Percentiles rank a stretch among this genome's conserved stretches.
Evolutionary conservation across 2,797 vertebrate genomes (phyloP).

Genomic region (Apogon talboti): DNA sequence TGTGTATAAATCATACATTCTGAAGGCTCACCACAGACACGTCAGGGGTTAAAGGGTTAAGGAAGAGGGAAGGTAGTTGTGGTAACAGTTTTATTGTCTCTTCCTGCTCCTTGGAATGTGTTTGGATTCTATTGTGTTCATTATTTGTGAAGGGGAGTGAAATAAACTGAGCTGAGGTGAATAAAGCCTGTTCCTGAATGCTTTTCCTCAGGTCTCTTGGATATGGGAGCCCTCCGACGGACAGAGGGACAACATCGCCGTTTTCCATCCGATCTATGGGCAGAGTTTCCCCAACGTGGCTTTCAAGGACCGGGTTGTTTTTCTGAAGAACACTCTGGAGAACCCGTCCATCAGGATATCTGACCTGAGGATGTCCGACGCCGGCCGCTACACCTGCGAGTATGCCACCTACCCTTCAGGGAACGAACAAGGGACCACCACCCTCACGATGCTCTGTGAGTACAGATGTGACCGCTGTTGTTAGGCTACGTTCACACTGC

Average conservation of each 20-base stretch:
- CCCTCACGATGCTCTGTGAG: constrained; percentile 88
- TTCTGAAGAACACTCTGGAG: constrained; percentile 71
- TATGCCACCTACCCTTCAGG: constrained; percentile 89
- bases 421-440: constrained; percentile 84
- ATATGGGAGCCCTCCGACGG: constrained; percentile 75
- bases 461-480: too few relatives aligned
- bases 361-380: constrained; percentile 80
- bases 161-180: too few relatives aligned
- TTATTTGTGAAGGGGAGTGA: too few relatives aligned
- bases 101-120: too few relatives aligned
- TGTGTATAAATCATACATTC: too few relatives aligned
- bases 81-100: too few relatives aligned
- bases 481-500: too few relatives aligned
- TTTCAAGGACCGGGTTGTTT: constrained; percentile 75
- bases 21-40: too few relatives aligned
- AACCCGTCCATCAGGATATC: constrained; percentile 85
- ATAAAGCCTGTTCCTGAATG: neutral
- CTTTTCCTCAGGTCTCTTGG: constrained; percentile 85
- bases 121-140: too few relatives aligned
- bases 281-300: constrained; percentile 78
- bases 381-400: constrained; percentile 89
- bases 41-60: too few relatives aligned
- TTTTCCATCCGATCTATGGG: constrained; percentile 83
- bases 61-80: too few relatives aligned
- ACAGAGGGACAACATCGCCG: constrained; percentile 80